A percentile compares a stretch with the other conserved stretches of the same genome.
These are phyloP conservation scores for Diadromus collaris DNA, from an alignment of 2,888 invertebrate species.

Conservation along the genomic window DNA sequence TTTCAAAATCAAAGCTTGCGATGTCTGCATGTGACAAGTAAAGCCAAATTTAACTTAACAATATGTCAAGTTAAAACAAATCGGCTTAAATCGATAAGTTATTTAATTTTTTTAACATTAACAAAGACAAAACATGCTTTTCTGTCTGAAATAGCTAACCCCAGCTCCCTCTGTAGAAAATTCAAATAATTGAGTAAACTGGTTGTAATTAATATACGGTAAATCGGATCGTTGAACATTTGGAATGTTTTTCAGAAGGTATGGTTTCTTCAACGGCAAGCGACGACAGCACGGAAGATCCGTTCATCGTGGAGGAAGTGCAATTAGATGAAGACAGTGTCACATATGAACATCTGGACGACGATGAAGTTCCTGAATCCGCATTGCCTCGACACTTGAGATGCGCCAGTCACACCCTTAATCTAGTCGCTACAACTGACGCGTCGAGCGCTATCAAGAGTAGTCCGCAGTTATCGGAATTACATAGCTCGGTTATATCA, in stretches of 20 bases:
- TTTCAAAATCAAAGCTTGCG: too few relatives aligned
- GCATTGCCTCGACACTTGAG: constrained; percentile 10
- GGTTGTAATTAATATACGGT: too few relatives aligned
- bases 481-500: not conserved
- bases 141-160: too few relatives aligned
- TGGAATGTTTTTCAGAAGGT: too few relatives aligned
- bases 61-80: not conserved
- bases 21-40: too few relatives aligned
- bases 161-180: too few relatives aligned
- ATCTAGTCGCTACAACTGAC: not conserved
- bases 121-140: too few relatives aligned
- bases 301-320: too few relatives aligned
- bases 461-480: not conserved
- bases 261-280: not conserved
- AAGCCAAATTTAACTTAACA: too few relatives aligned
- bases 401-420: constrained; percentile 19
- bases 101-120: not conserved
- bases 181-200: too few relatives aligned
- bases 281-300: not conserved
- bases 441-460: not conserved
- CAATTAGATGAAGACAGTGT: not conserved
- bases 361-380: not conserved
- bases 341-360: not conserved
- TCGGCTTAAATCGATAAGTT: not conserved
- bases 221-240: too few relatives aligned